Base-by-base conservation (phyloP, 1,140 invertebrate genomes). In the Cyclargus thomasi region DNA sequence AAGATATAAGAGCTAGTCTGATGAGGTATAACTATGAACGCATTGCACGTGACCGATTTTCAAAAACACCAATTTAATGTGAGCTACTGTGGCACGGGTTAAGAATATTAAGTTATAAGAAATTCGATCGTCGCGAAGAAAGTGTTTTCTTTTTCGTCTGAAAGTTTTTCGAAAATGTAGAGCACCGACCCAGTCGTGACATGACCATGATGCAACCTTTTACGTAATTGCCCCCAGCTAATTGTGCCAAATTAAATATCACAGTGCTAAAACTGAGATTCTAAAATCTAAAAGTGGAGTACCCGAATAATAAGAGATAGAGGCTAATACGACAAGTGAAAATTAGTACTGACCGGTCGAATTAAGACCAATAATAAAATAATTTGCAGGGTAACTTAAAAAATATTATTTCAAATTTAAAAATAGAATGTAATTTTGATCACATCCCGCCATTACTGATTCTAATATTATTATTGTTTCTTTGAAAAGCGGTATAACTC, bases 51-150 rank as follows among this genome's bases (percentile, higher is more conserved):
- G 69, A 55, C 14, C 39, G 67, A 70, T 76, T 68, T 70, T 68
- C 68, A 70, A 76, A 73, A n/a, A 62, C 35, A 66, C 67, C 64
- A 70, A 75, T 75, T 75, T 75, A 70, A 72, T 70, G 69, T 74
- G 66, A 72, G 71, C 71, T 71, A 47, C 39, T 47, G 11, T 47
- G 11, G 11, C 14, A 47, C 39, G 11, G 10, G 14, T 8, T 47
- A 2, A 3, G 39, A 47, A 47, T 47, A 47, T 47, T 16, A 14
- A 47, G 0, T 2, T 47, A 14, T 11, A 14, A 35, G 39, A 47
- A 47, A 47, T 47, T 47, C 39, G 10, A 16, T 47, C 2, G 0
- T 47, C 39, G 39, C 39, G 10, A 47, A 47, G 39, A 47, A 47
- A 47, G 39, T 47, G 39, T 47, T 47, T 47, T 16, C 39, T 47